These are phyloP conservation scores for Forbesichthys agassizii DNA, from an alignment of 2,113 vertebrate genomes.

Conservation along the genomic window DNA sequence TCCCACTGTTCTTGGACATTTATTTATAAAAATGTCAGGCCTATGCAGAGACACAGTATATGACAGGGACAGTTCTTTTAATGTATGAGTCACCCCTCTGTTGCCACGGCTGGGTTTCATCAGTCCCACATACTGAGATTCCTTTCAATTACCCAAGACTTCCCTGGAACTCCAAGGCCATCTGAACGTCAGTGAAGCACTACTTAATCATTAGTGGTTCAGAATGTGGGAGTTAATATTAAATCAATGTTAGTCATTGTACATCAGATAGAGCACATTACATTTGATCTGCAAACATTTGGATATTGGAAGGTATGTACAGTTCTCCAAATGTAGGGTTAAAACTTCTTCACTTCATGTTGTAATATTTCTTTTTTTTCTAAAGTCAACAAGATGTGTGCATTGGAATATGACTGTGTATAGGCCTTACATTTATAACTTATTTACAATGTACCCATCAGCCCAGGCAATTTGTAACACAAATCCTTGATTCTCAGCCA, in stretches of 20 bases:
- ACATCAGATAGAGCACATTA: not conserved
- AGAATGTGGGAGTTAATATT: not conserved
- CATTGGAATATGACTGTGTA: not conserved
- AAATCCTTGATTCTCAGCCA: slow-evolving; percentile 16
- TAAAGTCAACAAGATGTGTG: no score
- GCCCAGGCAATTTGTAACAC: slow-evolving; percentile 6
- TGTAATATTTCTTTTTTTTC: no score
- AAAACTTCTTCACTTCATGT: no score
- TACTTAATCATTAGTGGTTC: slow-evolving; percentile 3
- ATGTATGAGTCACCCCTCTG: slow-evolving; percentile 82
- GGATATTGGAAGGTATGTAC: not conserved
- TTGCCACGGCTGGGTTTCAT: slow-evolving; percentile 77
- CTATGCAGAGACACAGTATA: slow-evolving; percentile 52
- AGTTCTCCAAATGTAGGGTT: no score
- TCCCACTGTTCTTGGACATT: slow-evolving; percentile 8
- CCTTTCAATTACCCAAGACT: slow-evolving; percentile 53
- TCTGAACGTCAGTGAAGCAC: slow-evolving; percentile 21
- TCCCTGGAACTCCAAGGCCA: slow-evolving; percentile 66
- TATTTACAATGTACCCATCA: not conserved
- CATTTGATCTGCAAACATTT: not conserved
- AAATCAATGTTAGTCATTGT: slow-evolving; percentile 3
- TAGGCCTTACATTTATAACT: no score
- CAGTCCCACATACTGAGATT: slow-evolving; percentile 57
- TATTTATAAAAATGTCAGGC: not conserved
- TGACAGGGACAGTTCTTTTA: slow-evolving; percentile 79